Evolutionary conservation across 2,797 vertebrate species (phyloP), one percentile per base, ranked within the genome.

Genomic region (Sphenopsis melanotis): DNA sequence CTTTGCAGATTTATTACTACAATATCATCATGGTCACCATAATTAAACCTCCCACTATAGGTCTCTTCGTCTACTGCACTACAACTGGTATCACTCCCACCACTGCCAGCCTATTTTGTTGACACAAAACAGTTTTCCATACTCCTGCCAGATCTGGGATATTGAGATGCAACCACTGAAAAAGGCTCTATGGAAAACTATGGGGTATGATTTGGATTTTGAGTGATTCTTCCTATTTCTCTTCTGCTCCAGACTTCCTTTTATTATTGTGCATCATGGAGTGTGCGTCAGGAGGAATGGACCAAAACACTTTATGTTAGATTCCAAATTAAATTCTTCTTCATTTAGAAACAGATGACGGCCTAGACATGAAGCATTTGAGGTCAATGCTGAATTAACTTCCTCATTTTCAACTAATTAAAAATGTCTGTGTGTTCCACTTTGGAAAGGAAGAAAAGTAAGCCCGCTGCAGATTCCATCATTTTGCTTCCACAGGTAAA

Each of bases 1-100:
- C 74, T 79, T 60, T 92, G 79, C 74, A 86, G 92, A 95, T 96
- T 95, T 88, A 96, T 91, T 93, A 83, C 80, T 88, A 91, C 76
- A 88, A 72, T 82, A 88, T 86, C 83, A 96, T 90, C 94, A 91
- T 8, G 66, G 91, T 93, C 94, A 93, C 75, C 87, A 70, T 78
- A 94, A 91, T 88, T 90, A 94, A 91, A 77, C 80, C 80, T 96
- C 94, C 93, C 65, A 93, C 87, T 87, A 30, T 21, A 93, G 84
- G 77, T 89, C 83, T 81, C 90, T 63, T 83, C 8, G 0, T 89
- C 77, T 90, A 81, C 52, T 82, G 77, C 46, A 55, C 61, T 94
- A 61, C 77, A 82, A 56, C 36, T 60, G 80, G 15, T 75, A 91
- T 76, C 55, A 76, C 82, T 93, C 69, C 87, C 70, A 93, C 89